Evolutionary conservation across 2,797 vertebrate species (phyloP), one percentile per base, ranked within the genome.

Genomic region (Synaphobranchus kaupii): DNA sequence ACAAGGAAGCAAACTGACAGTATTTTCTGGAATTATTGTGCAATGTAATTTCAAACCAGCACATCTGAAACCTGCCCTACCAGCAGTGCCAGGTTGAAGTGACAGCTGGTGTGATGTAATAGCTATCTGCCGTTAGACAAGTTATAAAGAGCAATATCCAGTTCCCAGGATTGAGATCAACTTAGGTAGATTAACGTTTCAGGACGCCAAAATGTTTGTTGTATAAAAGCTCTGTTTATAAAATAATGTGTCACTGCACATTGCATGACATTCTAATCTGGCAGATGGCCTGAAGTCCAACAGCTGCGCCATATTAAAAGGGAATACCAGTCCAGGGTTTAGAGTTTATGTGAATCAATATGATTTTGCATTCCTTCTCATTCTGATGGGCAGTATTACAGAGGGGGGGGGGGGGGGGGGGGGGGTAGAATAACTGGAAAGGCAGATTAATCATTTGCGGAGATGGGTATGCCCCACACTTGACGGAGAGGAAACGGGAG

Each of bases 111-210:
- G 90, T 95, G 96, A 96, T 94, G 95, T 93, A 96, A 96, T 89
- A 91, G 92, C 90, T 89, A 91, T 86, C 92, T 92, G 85, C 92
- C 90, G 88, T 92, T 87, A 90, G 92, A 92, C 92, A 93, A 95
- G 94, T 93, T 93, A 94, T 95, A 96, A 96, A 96, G 95, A 96
- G 95, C 94, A 96, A 95, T 96, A 96, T 96, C 94, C 93, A 92
- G 90, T 92, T 94, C 95, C 90, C 91, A 92, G 94, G 95, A 95
- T 94, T 95, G 94, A 94, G 94, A 94, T 94, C 91, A 95, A 88
- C 91, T 95, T 94, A 94, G 93, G 92, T 95, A 95, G 96, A 95
- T 96, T 96, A 96, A 94, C 94, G 93, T 93, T 92, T 76, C 22
- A 87, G 95, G 93, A 95, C 94, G 94, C 94, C 94, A 93, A 94